phyloP scores from a whole-genome alignment of 2,113 vertebrate species.

The Phycodurus eques region DNA sequence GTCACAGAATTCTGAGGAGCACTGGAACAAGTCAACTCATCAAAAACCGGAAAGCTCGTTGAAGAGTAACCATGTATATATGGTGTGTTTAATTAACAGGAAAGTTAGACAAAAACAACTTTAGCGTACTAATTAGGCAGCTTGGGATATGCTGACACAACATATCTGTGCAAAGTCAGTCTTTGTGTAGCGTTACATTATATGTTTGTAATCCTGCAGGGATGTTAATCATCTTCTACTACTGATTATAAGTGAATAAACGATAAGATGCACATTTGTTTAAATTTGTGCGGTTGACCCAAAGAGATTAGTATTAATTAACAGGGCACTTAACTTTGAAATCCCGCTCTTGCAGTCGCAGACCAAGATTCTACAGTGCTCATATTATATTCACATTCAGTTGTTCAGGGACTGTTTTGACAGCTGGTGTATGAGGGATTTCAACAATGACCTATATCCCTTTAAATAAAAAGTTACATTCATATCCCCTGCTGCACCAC shows the following conservation, averaged over 20 bases:
- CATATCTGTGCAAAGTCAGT: background rate
- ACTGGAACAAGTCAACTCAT: background rate
- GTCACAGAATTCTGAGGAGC: background rate
- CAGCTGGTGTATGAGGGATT: constrained; percentile 27
- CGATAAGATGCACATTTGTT: background rate
- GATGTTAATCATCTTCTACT: background rate
- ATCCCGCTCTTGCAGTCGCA: background rate
- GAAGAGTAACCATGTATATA: background rate
- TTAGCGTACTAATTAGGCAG: background rate
- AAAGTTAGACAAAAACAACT: background rate
- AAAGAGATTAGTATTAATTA: constrained; percentile 6
- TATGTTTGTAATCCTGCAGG: background rate
- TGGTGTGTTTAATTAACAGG: background rate
- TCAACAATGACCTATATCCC: constrained; percentile 47
- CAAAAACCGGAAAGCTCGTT: background rate
- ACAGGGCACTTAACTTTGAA: constrained; percentile 12
- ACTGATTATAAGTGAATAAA: background rate
- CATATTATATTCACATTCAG: constrained; percentile 37
- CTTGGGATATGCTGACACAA: background rate
- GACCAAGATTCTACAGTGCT: constrained; percentile 18
- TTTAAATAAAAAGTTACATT: constrained; percentile 28
- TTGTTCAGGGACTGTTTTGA: constrained; percentile 45
- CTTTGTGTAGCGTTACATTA: background rate
- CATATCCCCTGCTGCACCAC: constrained; percentile 32
- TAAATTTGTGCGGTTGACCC: background rate